Evolutionary conservation across 1,140 invertebrate genomes (phyloP).

Genomic region (Drosophila ercepeae): DNA sequence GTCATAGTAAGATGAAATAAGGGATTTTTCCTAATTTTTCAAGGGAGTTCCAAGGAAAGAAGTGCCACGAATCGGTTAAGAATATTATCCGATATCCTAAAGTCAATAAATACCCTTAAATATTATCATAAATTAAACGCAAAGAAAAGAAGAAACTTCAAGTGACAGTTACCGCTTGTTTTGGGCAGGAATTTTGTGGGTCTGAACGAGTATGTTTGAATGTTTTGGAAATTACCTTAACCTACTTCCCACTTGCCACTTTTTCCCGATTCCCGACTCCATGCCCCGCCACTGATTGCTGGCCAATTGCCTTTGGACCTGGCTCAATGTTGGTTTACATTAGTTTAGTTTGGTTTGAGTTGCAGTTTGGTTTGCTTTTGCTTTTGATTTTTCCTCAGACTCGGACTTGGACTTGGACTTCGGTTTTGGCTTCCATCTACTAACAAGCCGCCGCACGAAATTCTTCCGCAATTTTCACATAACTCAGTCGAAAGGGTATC

Average conservation of each 20-base stretch:
- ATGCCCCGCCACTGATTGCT: constrained; percentile 18
- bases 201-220: neutral
- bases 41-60: too few relatives aligned
- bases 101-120: too few relatives aligned
- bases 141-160: too few relatives aligned
- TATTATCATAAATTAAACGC: too few relatives aligned
- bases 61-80: too few relatives aligned
- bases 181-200: neutral
- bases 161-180: too few relatives aligned
- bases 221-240: constrained; percentile 43
- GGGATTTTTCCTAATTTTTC: too few relatives aligned
- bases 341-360: constrained; percentile 31
- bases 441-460: constrained; percentile 62
- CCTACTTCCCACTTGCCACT: constrained; percentile 21
- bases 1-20: too few relatives aligned
- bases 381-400: neutral
- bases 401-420: neutral
- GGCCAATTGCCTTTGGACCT: constrained; percentile 37
- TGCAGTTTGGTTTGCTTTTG: constrained; percentile 3
- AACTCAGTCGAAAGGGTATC: constrained; percentile 14
- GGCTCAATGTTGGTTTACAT: constrained; percentile 44
- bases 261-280: too few relatives aligned
- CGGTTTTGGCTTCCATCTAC: constrained; percentile 11
- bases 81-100: too few relatives aligned
- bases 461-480: constrained; percentile 61